These are phyloP conservation scores for Hippocampus comes DNA, from an alignment of 2,113 vertebrate genomes.

Conservation along the genomic window DNA sequence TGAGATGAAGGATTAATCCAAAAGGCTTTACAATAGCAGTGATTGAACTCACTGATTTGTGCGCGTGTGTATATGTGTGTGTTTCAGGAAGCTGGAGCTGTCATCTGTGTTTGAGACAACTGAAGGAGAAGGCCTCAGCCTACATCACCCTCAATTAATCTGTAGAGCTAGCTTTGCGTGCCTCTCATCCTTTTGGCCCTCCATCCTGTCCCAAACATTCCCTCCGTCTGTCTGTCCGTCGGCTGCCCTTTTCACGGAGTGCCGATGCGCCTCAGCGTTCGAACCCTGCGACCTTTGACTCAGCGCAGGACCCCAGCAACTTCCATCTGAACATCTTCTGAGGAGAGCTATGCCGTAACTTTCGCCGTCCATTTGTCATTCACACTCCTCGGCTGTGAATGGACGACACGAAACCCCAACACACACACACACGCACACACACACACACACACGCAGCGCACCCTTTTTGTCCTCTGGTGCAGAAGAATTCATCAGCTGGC, in stretches of 20 bases:
- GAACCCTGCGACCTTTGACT: constrained; percentile 40
- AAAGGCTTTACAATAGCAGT: constrained; percentile 49
- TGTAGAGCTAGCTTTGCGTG: constrained; percentile 25
- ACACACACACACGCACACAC: fast-evolving
- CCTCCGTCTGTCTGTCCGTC: constrained; percentile 31
- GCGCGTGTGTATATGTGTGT: constrained; percentile 34
- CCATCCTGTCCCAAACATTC: constrained; percentile 33
- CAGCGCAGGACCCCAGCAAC: constrained; percentile 31
- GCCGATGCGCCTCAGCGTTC: constrained; percentile 5
- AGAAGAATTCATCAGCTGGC: constrained; percentile 59
- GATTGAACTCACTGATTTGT: constrained; percentile 49
- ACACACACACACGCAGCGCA: no score
- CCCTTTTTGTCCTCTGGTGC: constrained; percentile 31
- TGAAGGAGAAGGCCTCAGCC: constrained; percentile 93
- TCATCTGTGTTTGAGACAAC: constrained; percentile 89
- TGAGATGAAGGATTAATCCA: constrained; percentile 57
- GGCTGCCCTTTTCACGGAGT: background rate
- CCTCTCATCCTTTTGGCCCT: constrained; percentile 54
- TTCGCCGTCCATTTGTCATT: constrained; percentile 29
- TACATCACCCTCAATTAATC: constrained; percentile 92
- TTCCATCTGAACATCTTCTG: constrained; percentile 26
- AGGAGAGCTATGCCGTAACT: constrained; percentile 13
- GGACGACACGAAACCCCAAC: constrained; percentile 8
- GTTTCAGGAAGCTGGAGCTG: constrained; percentile 90
- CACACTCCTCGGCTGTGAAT: constrained; percentile 35